Evolutionary conservation across 2,113 vertebrate species (phyloP).

Genomic region (human (Homo sapiens)): DNA sequence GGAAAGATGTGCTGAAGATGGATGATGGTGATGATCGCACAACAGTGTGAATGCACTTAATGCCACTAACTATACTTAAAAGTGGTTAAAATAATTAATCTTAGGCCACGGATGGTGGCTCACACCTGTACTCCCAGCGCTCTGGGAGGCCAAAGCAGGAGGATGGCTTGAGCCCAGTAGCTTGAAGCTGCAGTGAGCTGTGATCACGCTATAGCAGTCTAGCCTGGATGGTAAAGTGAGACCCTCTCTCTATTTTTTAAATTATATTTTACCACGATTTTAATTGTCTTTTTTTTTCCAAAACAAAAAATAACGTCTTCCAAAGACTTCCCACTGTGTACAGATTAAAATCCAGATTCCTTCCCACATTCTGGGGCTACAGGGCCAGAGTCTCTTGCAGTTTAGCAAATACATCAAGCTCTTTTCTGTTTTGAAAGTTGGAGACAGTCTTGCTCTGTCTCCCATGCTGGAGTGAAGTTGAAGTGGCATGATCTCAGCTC

Average conservation of each 20-base stretch:
- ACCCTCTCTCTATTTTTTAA: too few relatives aligned
- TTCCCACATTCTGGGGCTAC: neutral
- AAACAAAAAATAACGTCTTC: neutral
- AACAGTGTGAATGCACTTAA: neutral
- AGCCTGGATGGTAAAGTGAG: too few relatives aligned
- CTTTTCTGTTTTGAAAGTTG: neutral
- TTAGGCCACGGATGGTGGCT: neutral
- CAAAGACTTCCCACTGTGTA: neutral
- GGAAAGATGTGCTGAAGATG: neutral
- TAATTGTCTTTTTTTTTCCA: neutral
- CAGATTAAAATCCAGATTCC: neutral
- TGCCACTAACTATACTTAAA: neutral
- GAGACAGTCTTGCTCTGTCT: too few relatives aligned
- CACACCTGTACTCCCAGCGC: too few relatives aligned
- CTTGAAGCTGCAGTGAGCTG: too few relatives aligned
- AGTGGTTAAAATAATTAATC: neutral
- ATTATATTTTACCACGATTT: neutral
- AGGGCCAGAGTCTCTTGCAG: neutral
- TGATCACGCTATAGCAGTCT: too few relatives aligned
- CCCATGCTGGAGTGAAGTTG: too few relatives aligned
- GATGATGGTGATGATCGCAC: fast-evolving
- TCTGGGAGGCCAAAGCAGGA: too few relatives aligned
- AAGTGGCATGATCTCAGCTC: too few relatives aligned
- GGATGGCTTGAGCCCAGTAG: too few relatives aligned
- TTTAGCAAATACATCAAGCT: neutral